Base-by-base conservation (phyloP, 2,888 invertebrate species). In the Gortyna flavago region DNA sequence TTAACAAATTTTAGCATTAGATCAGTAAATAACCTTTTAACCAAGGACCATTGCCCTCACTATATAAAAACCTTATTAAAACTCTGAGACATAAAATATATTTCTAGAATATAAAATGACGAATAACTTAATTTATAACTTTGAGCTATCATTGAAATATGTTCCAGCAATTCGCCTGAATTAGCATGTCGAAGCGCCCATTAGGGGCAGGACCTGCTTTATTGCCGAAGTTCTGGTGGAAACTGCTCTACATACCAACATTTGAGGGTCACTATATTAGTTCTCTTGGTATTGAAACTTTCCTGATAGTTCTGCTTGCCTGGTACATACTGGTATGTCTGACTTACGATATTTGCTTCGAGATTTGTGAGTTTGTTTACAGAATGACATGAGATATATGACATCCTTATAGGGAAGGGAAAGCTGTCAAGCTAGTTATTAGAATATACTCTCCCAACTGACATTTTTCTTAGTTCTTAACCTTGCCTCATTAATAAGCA, bases 141-240 rank as follows among this genome's bases (percentile, higher is more conserved):
- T 66, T 11, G 48, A 66, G 72, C 44, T 57, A 70, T 72, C 66
- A 70, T 66, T 72, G 85, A 85, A 82, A 85, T 72, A 85, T 77
- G 81, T 77, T 74, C 64, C 57, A 41, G 65, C 29, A 29, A 72
- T 79, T 74, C 54, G 29, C 48, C n/a, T 57, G 65, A 74, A 81
- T 81, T 73, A 77, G 80, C 72, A 79, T 83, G 71, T 68, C 59
- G 64, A 65, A 69, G 65, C 48, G 32, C 16, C 54, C 67, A 69
- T 80, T 75, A 72, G 38, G 21, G 73, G 59, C 70, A 64, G 57
- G 70, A 66, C 67, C 61, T 80, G 77, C 44, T 81, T 84, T 87
- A 87, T 86, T 88, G 85, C 64, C 25, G 38, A 88, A 88, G 85
- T 87, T 88, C 74, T 73, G 72, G 64, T 70, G 71, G 69, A 65